These are phyloP conservation scores for Perognathus longimembris DNA, from an alignment of 2,113 vertebrate genomes.

Conservation along the genomic window DNA sequence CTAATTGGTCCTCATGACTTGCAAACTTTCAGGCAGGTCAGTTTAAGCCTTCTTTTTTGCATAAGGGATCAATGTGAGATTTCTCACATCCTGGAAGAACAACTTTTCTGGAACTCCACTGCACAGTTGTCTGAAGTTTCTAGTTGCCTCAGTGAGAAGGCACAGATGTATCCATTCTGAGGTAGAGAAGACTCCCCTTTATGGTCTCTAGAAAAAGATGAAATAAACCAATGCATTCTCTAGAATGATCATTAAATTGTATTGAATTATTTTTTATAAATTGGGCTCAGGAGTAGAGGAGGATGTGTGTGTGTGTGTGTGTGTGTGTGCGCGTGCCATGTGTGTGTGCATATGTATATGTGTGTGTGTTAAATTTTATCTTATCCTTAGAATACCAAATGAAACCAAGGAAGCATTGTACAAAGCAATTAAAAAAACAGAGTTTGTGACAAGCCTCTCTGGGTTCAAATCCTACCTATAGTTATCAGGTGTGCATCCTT, in stretches of 20 bases:
- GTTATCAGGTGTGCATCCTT: not conserved
- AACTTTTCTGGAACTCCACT: conserved; percentile 21
- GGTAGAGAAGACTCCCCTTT: not conserved
- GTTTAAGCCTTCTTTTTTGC: conserved; percentile 64
- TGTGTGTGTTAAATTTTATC: conserved; percentile 24
- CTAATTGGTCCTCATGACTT: conserved; percentile 80
- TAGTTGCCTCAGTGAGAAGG: conserved; percentile 31
- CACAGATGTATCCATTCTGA: not conserved
- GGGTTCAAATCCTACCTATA: not conserved
- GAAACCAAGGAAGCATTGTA: conserved; percentile 23
- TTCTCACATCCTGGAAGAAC: conserved; percentile 43
- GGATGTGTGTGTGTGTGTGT: no score
- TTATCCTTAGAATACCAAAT: conserved; percentile 51
- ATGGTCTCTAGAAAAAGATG: not conserved
- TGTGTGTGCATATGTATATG: not conserved
- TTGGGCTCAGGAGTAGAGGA: not conserved
- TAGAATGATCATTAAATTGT: conserved; percentile 24
- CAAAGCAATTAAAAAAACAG: conserved; percentile 4
- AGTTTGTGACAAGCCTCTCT: conserved; percentile 2
- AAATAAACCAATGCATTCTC: conserved; percentile 35
- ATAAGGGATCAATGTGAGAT: conserved; percentile 66
- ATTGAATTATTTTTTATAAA: conserved; percentile 43
- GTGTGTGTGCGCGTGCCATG: no score
- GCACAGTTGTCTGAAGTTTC: conserved; percentile 45
- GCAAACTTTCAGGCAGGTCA: conserved; percentile 76